Evolutionary conservation across 2,888 invertebrate genomes (phyloP), one percentile per base, ranked within the genome.

Genomic region (Thera obeliscata): DNA sequence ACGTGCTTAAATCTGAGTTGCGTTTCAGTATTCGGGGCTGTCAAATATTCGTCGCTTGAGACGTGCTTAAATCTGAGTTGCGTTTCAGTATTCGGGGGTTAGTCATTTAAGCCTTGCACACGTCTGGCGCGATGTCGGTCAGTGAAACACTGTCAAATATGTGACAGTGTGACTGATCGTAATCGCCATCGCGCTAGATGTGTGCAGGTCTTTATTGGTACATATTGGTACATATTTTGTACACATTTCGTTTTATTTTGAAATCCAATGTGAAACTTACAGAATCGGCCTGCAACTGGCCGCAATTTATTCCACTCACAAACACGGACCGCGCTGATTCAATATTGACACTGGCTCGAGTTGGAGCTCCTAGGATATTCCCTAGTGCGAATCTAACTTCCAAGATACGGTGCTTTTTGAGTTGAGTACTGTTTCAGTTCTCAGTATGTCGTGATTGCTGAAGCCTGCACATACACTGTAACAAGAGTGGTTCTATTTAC

Each of bases 221-320:
- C 38, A 38, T 38, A 22, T 38, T 38, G 38, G 6, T 38, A 38
- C 38, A 38, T 38, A 38, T 6, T 6, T 22, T 22, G 22, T 22
- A 22, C 38, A 38, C 38, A 38, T 38, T 38, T 38, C 6, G 38
- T 52, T 58, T 56, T 33, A 56, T 64, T 61, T 52, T 54, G 38
- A 61, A 67, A 68, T 64, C 46, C 54, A 54, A 64, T 57, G 54
- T 9, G 67, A 49, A 68, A 59, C 54, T 38, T 41, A 43, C 61
- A 61, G 61, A 58, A 68, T 64, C 58, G 54, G 60, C 58, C 56
- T 12, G 58, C 77, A 80, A 82, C 79, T 82, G 80, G 82, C 83
- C 86, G 84, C 89, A 90, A 90, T 91, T 91, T 90, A 90, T 90
- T 90, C 89, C 83, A 80, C 86, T 87, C 89, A 88, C 89, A 90